phyloP scores from a whole-genome alignment of 2,888 invertebrate species.

The Dolomedes plantarius region DNA sequence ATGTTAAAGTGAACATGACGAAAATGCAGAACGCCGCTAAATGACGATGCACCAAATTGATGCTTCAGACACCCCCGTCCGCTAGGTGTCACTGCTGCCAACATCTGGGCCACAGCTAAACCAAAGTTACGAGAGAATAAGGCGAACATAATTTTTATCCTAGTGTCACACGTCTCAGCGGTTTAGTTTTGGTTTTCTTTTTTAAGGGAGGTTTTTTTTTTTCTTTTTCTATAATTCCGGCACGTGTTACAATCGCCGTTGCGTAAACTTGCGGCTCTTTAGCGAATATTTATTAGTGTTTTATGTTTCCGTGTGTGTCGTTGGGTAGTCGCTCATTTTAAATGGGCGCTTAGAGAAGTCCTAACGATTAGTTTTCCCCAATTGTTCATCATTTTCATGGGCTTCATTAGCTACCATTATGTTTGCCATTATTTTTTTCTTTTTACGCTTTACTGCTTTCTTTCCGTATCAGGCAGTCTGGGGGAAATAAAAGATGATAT shows the following conservation, averaged over 20 bases:
- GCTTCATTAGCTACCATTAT: background rate
- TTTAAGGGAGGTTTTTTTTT: background rate
- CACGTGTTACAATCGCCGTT: background rate
- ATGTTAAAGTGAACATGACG: background rate
- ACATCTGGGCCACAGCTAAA: background rate
- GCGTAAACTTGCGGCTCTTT: slow-evolving; percentile 3
- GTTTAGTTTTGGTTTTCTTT: slow-evolving; percentile 8
- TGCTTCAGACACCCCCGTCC: background rate
- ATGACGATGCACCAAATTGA: background rate
- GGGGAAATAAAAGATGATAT: too few species aligned
- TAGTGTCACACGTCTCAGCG: background rate
- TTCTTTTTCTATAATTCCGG: slow-evolving; percentile 3
- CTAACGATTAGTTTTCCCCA: background rate
- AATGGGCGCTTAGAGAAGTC: background rate
- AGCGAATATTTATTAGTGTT: slow-evolving; percentile 3
- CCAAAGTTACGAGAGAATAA: slow-evolving; percentile 17
- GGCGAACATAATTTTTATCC: slow-evolving; percentile 26
- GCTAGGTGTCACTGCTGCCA: slow-evolving; percentile 29
- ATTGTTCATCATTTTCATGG: background rate
- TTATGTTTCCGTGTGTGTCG: background rate
- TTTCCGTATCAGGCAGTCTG: too few species aligned
- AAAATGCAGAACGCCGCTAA: background rate
- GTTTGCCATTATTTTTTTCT: background rate
- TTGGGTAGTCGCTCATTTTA: background rate
- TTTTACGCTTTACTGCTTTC: background rate